Evolutionary conservation across 2,113 vertebrate genomes (phyloP), one percentile per base, ranked within the genome.

Genomic region (Misgurnus anguillicaudatus): DNA sequence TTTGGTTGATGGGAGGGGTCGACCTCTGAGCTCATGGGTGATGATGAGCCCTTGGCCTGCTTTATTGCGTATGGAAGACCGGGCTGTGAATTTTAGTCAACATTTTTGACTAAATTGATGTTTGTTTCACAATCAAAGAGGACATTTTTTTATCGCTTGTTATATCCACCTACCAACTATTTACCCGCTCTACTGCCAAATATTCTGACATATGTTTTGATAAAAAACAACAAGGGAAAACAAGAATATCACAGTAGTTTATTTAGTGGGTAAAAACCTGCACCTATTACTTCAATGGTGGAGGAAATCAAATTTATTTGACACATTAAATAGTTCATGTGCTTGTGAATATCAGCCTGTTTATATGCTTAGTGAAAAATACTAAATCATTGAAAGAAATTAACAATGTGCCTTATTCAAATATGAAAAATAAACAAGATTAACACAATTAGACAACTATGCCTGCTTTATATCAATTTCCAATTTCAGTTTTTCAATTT

Each of bases 291-390:
- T 63, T 81, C 80, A 76, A 77, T 70, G 63, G 14, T 36, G 66
- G 64, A 48, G 11, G 42, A 76, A 81, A 81, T 76, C 39, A 13
- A 69, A 64, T 77, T 67, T 11, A 63, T 70, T 45, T 77, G 74
- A 64, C 19, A 57, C 42, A 36, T 48, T 81, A 42, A 63, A 81
- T 81, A 70, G 77, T 77, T 81, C 58, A 81, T 77, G 65, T 39
- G 16, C 66, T 41, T 38, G 21, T 77, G 73, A 61, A 36, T 24
- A 19, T 60, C 45, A 24, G 14, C 14, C 21, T 76, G 38, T 75
- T 75, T 70, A 60, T 70, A 69, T 51, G 65, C 62, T 68, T n/a
- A 36, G 9, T 2, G 14, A 36, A 66, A 39, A 60, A 57, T 6
- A 3, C 13, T 14, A 53, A 53, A n/a, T 70, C 47, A 70, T 6